Base-by-base conservation (phyloP, 2,797 vertebrate species). In the Malurus leucopterus region DNA sequence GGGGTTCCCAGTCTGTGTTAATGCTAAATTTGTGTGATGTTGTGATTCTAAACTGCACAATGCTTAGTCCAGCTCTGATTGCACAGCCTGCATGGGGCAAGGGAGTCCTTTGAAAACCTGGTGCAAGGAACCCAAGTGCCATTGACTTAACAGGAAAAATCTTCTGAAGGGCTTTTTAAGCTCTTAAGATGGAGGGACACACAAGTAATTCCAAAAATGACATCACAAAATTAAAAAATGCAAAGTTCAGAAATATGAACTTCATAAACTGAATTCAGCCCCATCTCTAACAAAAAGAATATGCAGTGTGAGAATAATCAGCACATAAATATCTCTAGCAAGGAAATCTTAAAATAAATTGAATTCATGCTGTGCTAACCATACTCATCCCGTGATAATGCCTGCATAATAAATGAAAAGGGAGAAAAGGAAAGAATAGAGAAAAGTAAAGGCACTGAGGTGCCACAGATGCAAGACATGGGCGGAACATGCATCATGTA, bases 331-430 rank as follows among this genome's bases (percentile, higher is more conserved):
- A 16, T 17, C n/a, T 72, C 58, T 15, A 85, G 54, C 57, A 74
- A 73, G 74, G 19, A 81, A 84, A 70, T 6, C 5, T 84, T 90
- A 23, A 73, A 92, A 84, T 51, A 85, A 78, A 85, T 19, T 26
- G 4, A 86, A 82, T 77, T 68, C 15, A 26, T 70, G 67, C 64
- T 67, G 79, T 3, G 0, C 36, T 91, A 83, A 62, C 26, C 70
- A 59, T 76, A 80, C 34, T 44, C 41, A 24, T 73, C 63, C 81
- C 93, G 62, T 75, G 71, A 88, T 69, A 49, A 82, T 13, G 4
- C 86, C 95, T 94, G 76, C 64, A 53, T 61, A 91, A 65, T 24
- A 93, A 92, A 73, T 5, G 34, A 72, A 89, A 59, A 69, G 24
- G 17, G 55, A 30, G 36, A 21, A 84, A 59, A 27, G 16, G 38